Conservation (phyloP, 2,113 vertebrate species). For the Menura novaehollandiae region DNA sequence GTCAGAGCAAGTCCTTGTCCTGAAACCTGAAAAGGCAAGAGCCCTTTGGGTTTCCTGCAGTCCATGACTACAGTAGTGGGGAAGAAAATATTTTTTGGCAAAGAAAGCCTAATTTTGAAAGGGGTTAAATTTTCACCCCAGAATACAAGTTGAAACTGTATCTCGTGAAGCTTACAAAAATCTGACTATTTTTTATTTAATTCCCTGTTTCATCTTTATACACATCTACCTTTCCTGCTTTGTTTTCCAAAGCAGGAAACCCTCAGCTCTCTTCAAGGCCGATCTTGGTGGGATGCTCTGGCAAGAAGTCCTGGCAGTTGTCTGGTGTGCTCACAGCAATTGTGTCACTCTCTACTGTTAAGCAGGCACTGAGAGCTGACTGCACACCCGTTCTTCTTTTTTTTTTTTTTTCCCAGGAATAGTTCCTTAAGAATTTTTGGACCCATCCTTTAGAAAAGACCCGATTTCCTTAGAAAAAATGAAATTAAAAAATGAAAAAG, state of each 20-base stretch:
- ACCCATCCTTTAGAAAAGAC: neutral
- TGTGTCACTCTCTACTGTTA: neutral
- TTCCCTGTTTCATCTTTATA: neutral
- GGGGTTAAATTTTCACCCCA: neutral
- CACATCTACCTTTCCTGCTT: neutral
- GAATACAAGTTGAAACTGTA: neutral
- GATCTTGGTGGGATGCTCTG: neutral
- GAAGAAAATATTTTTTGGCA: neutral
- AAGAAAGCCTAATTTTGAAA: neutral
- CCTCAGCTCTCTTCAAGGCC: neutral
- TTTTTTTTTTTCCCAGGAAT: neutral
- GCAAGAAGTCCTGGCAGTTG: neutral
- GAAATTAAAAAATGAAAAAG: accelerated
- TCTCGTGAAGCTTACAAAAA: neutral
- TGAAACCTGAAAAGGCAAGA: neutral
- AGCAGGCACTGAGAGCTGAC: neutral
- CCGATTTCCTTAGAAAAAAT: neutral
- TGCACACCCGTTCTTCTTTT: neutral
- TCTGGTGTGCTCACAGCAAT: neutral
- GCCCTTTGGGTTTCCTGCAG: neutral
- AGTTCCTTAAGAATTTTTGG: neutral
- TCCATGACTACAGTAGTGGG: neutral
- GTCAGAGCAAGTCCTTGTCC: neutral
- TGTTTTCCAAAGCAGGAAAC: neutral
- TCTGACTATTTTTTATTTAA: neutral